Evolutionary conservation across 1,140 invertebrate species (phyloP).

Genomic region (Kradibia gibbosae): DNA sequence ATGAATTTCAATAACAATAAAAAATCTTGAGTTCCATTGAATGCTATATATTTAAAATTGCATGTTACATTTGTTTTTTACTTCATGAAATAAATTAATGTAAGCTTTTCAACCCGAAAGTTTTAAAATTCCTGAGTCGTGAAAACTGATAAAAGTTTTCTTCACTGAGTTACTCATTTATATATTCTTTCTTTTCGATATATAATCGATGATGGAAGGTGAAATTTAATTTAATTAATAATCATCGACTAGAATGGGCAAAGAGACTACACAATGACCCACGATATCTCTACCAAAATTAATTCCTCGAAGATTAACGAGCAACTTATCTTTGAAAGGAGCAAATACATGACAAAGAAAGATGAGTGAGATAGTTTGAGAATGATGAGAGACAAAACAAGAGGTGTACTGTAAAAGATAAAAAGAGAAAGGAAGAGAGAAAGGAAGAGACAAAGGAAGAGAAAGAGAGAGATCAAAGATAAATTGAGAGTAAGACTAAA

Average conservation of each 20-base stretch:
- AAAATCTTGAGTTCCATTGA: neutral
- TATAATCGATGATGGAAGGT: slow-evolving; percentile 17
- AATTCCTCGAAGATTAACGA: slow-evolving; percentile 70
- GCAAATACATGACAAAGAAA: slow-evolving; percentile 7
- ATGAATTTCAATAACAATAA: too few species aligned
- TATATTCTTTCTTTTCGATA: slow-evolving; percentile 2
- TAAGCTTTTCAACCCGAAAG: neutral
- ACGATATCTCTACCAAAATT: slow-evolving; percentile 60
- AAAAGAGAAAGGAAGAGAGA: neutral
- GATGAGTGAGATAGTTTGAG: too few species aligned
- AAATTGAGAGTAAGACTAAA: neutral
- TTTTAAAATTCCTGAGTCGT: neutral
- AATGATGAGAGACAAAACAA: neutral
- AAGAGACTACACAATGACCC: slow-evolving; percentile 59
- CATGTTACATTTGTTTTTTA: neutral
- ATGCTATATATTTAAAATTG: neutral
- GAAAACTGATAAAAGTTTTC: neutral
- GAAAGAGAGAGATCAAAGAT: neutral
- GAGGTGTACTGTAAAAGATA: neutral
- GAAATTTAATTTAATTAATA: slow-evolving; percentile 65
- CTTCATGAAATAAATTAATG: neutral
- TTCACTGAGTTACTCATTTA: neutral
- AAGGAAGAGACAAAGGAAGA: neutral
- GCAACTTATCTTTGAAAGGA: slow-evolving; percentile 49
- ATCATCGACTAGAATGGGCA: slow-evolving; percentile 60